These are phyloP conservation scores for Thunnus thynnus DNA, from an alignment of 2,113 vertebrate species.

Conservation along the genomic window DNA sequence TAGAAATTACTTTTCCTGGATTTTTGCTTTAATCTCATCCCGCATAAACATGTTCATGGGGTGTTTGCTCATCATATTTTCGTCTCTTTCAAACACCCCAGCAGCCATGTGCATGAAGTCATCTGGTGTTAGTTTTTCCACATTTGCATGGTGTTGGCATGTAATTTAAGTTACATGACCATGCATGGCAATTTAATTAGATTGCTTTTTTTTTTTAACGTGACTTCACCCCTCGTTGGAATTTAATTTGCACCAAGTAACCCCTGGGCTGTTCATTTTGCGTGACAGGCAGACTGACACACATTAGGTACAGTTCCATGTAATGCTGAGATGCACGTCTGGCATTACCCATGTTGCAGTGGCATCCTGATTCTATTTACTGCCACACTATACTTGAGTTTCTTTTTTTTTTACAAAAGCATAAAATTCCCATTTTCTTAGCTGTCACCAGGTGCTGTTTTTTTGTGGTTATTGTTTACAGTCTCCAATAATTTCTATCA, in stretches of 20 bases:
- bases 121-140: conserved; percentile 40
- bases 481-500: conserved; percentile 2
- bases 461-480: conserved; percentile 31
- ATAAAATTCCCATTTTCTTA: conserved; percentile 23
- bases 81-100: conserved; percentile 23
- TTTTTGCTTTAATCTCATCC: conserved; percentile 57
- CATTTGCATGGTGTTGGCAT: conserved; percentile 70
- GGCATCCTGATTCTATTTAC: conserved; percentile 38
- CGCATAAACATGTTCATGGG: background rate
- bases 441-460: background rate
- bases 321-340: conserved; percentile 28
- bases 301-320: conserved; percentile 47
- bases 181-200: conserved; percentile 80
- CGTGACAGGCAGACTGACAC: conserved; percentile 71
- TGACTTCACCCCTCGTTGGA: conserved; percentile 69
- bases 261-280: conserved; percentile 68
- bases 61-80: conserved; percentile 22
- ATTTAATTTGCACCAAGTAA: conserved; percentile 76
- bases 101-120: conserved; percentile 24
- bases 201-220: conserved; percentile 42
- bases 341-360: conserved; percentile 3
- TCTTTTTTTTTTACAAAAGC: conserved; percentile 32
- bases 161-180: conserved; percentile 78
- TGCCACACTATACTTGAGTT: background rate
- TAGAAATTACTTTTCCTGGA: conserved; percentile 33